Base-by-base conservation (phyloP, 2,888 invertebrate species). In the Machimus atricapillus region DNA sequence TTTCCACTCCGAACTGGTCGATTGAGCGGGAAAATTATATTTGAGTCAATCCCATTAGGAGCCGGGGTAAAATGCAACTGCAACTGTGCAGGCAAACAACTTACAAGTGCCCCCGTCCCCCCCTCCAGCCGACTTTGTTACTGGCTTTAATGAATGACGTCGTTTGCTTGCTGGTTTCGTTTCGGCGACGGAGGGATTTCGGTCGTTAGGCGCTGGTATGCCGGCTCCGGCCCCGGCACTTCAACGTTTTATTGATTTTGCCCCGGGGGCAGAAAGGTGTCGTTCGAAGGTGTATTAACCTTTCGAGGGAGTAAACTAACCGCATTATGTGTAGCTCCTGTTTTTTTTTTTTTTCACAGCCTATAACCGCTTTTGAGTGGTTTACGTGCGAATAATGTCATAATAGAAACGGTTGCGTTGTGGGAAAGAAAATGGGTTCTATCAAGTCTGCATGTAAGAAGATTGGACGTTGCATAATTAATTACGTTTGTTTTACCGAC, bases 21-120 rank as follows among this genome's bases (percentile, higher is more conserved):
- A 83, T 83, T 66, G 83, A 43, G 83, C 83, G 83, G 83, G 83
- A 83, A 83, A 83, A 66, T 83, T 83, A 83, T 83, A 83, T 83
- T 83, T 66, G 66, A 66, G 83, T 66, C 58, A 83, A 83, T 83
- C 83, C 83, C 14, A 83, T 83, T 83, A 83, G 27, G 40, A 23
- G 16, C 14, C 43, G 81, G 12, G 14, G 31, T 1, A 16, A 40
- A 52, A 52, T n/a, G 52, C 40, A 43, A 46, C 43, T 46, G 43
- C 23, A 27, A 46, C 46, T 14, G 14, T 56, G 37, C 23, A 81
- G 31, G 16, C 23, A 19, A 78, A 78, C 78, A 0, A 46, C 66
- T 40, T 40, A 40, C 43, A 78, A 78, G 78, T 23, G 66, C 66
- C 66, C 19, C 66, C 58, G 9, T 8, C 37, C 14, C 58, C 37